Percentiles rank a stretch among this genome's conserved stretches.
Conservation (phyloP, 1,140 invertebrate species). For the Sinonovacula constricta region DNA sequence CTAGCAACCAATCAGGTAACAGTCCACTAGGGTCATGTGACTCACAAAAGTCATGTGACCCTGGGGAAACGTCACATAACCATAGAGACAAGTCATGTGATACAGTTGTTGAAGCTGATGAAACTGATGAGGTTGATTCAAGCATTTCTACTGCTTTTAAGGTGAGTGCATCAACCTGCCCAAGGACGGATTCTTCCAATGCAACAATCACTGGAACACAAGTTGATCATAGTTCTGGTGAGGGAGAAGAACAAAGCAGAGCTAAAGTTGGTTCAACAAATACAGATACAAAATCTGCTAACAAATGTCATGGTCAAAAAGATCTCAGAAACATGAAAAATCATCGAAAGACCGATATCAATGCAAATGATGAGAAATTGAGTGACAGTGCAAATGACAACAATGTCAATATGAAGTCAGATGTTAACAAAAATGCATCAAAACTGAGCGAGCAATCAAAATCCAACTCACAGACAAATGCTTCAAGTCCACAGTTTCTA, state of each 20-base stretch:
- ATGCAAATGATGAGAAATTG: slow-evolving; percentile 21
- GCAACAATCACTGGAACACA: too few relatives aligned
- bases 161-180: background rate
- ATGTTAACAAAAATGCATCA: background rate
- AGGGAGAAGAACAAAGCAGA: background rate
- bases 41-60: too few relatives aligned
- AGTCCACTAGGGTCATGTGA: slow-evolving; percentile 10
- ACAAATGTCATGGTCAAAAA: slow-evolving; percentile 9
- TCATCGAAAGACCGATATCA: background rate
- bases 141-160: slow-evolving; percentile 38
- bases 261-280: background rate
- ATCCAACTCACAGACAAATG: too few relatives aligned
- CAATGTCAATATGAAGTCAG: slow-evolving; percentile 12
- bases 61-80: slow-evolving; percentile 12
- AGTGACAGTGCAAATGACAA: slow-evolving; percentile 14
- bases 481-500: slow-evolving; percentile 56
- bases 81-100: slow-evolving; percentile 7
- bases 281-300: background rate
- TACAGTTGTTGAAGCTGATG: slow-evolving; percentile 9
- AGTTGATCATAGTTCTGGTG: too few relatives aligned
- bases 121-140: slow-evolving; percentile 33
- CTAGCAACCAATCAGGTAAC: slow-evolving; percentile 12
- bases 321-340: background rate
- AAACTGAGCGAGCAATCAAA: background rate
- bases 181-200: background rate